Evolutionary conservation across 2,797 vertebrate species (phyloP).

Genomic region (Odontamblyopus lacepedii): DNA sequence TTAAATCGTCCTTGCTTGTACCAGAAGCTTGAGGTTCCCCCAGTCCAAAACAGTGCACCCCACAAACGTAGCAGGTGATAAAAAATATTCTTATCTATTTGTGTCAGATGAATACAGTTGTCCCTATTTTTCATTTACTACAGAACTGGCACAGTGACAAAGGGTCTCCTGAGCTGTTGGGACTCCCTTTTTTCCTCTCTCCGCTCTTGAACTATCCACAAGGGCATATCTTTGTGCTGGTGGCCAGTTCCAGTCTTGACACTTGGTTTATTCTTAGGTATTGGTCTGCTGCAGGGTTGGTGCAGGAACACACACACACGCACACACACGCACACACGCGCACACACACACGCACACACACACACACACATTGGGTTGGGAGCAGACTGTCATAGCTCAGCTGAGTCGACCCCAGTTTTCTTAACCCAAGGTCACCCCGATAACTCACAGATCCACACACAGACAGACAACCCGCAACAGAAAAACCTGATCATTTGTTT

Average conservation of each 20-base stretch:
- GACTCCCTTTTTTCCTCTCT: neutral
- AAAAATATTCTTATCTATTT: too few relatives aligned
- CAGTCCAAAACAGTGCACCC: too few relatives aligned
- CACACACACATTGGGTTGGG: slow-evolving; percentile 4
- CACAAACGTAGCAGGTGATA: too few relatives aligned
- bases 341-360: slow-evolving; percentile 1
- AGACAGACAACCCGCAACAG: neutral
- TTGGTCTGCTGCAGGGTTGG: slow-evolving; percentile 40
- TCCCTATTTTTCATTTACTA: too few relatives aligned
- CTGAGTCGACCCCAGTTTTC: slow-evolving; percentile 20
- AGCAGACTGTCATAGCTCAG: slow-evolving; percentile 28
- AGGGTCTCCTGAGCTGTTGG: too few relatives aligned
- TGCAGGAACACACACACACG: slow-evolving; percentile 21
- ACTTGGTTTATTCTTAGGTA: slow-evolving; percentile 60
- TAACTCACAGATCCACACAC: slow-evolving; percentile 8
- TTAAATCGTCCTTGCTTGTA: too few relatives aligned
- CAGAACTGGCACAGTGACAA: too few relatives aligned
- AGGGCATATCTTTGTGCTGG: slow-evolving; percentile 13
- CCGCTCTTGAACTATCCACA: slow-evolving; percentile 1
- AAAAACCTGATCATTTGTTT: neutral
- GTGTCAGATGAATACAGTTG: too few relatives aligned
- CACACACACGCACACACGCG: slow-evolving; percentile 5
- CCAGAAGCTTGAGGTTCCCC: too few relatives aligned
- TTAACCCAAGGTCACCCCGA: slow-evolving; percentile 45
- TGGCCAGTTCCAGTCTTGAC: slow-evolving; percentile 47